A percentile compares a stretch with the other conserved stretches of the same genome.
Evolutionary conservation across 2,888 invertebrate species (phyloP).

Genomic region (Aleiodes alternator): DNA sequence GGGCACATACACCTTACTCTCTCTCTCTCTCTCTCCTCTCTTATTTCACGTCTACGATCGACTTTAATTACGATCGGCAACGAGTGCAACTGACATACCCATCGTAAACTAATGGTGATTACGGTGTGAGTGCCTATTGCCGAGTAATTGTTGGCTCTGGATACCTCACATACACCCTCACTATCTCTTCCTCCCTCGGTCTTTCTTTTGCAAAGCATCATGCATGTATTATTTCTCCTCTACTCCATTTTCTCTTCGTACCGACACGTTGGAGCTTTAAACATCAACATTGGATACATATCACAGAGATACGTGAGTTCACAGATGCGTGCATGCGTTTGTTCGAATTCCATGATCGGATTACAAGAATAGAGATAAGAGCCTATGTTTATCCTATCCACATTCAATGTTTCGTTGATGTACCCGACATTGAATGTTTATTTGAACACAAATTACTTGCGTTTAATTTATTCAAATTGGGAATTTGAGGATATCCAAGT

Average conservation of each 20-base stretch:
- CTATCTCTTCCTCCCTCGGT: constrained; percentile 40
- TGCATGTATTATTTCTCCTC: constrained; percentile 1
- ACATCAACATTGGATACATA: constrained; percentile 53
- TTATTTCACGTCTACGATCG: constrained; percentile 50
- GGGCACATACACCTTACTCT: neutral
- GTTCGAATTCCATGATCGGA: constrained; percentile 58
- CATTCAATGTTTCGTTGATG: neutral
- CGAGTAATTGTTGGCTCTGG: constrained; percentile 64
- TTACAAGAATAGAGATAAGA: constrained; percentile 65
- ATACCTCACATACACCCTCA: constrained; percentile 30
- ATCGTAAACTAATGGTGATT: constrained; percentile 61
- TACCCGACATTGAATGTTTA: neutral
- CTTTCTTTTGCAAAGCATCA: too few species aligned
- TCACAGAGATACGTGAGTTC: constrained; percentile 46
- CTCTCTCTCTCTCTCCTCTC: neutral
- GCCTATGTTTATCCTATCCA: constrained; percentile 30
- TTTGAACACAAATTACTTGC: neutral
- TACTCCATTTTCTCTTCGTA: constrained; percentile 34
- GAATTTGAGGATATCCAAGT: too few species aligned
- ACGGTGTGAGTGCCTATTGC: constrained; percentile 57
- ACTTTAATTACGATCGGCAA: constrained; percentile 60
- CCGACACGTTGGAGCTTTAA: constrained; percentile 43
- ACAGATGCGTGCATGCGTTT: constrained; percentile 52
- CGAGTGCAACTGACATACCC: constrained; percentile 58
- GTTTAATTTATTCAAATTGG: neutral